Evolutionary conservation across 2,888 invertebrate genomes (phyloP).

Genomic region (Apoda limacodes): DNA sequence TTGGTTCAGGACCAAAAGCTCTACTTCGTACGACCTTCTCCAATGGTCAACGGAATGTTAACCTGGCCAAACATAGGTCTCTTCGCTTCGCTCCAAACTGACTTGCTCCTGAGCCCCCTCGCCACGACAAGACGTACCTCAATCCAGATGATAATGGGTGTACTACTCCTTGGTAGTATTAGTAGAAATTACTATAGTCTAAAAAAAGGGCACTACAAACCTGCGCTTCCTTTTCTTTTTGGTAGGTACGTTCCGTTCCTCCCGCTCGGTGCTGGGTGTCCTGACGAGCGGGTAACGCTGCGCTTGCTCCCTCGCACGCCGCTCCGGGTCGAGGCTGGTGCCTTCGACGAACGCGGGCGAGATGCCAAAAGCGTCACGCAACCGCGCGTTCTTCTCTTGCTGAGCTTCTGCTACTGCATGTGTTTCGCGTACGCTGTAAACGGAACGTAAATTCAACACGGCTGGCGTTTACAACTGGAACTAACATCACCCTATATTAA

Average conservation of each 20-base stretch:
- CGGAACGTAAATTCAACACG: too few relatives aligned
- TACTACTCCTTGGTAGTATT: too few relatives aligned
- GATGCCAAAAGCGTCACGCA: conserved; percentile 95
- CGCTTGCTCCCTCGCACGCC: conserved; percentile 63
- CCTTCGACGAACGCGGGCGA: conserved; percentile 95
- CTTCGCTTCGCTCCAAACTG: conserved; percentile 14
- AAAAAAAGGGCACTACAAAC: conserved; percentile 45
- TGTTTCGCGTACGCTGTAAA: conserved; percentile 89
- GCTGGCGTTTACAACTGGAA: too few relatives aligned
- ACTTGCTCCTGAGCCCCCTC: conserved; percentile 15
- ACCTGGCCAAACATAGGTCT: conserved; percentile 5
- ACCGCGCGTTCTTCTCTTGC: conserved; percentile 92
- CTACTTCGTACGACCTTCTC: too few relatives aligned
- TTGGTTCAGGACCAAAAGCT: too few relatives aligned
- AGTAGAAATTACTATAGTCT: too few relatives aligned
- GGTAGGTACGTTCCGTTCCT: conserved; percentile 50
- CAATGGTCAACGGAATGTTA: too few relatives aligned
- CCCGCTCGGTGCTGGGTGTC: conserved; percentile 78
- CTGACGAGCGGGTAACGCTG: conserved; percentile 78
- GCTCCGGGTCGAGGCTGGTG: conserved; percentile 87
- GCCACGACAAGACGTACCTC: not conserved
- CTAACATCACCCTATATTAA: too few relatives aligned
- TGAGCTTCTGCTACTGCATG: conserved; percentile 97
- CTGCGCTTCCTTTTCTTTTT: conserved; percentile 82
- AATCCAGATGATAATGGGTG: too few relatives aligned